phyloP scores from a whole-genome alignment of 2,797 vertebrate genomes.

The Bradypus variegatus region DNA sequence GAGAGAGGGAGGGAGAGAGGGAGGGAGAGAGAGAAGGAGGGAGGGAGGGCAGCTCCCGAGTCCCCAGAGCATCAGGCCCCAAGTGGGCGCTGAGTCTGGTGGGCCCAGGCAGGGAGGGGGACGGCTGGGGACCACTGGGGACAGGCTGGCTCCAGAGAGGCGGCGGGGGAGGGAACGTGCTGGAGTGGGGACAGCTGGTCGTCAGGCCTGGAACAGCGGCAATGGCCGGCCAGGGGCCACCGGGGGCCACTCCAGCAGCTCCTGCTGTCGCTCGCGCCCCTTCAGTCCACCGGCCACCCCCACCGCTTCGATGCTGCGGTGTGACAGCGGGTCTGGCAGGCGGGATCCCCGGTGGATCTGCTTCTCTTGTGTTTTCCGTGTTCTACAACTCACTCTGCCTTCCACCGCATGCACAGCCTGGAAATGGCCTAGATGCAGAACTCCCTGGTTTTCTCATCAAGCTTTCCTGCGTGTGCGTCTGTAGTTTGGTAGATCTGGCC shows the following conservation, averaged over 20 bases:
- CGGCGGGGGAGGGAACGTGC: fast-evolving
- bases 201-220: too few relatives aligned
- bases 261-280: fast-evolving
- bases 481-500: too few relatives aligned
- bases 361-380: neutral
- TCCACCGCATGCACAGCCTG: too few relatives aligned
- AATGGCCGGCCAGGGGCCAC: neutral
- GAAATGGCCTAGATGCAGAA: neutral
- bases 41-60: fast-evolving
- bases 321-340: neutral
- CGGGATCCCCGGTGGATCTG: fast-evolving
- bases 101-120: neutral
- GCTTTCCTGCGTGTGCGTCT: neutral
- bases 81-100: too few relatives aligned
- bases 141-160: neutral
- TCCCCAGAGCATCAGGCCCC: neutral
- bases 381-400: neutral
- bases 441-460: neutral
- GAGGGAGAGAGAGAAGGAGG: neutral
- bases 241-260: fast-evolving
- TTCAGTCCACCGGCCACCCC: fast-evolving
- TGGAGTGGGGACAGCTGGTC: neutral
- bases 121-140: neutral
- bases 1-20: too few relatives aligned
- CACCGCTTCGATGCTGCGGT: fast-evolving